Evolutionary conservation across 2,888 invertebrate species (phyloP), one percentile per base, ranked within the genome.

Genomic region (Ametastegia equiseti): DNA sequence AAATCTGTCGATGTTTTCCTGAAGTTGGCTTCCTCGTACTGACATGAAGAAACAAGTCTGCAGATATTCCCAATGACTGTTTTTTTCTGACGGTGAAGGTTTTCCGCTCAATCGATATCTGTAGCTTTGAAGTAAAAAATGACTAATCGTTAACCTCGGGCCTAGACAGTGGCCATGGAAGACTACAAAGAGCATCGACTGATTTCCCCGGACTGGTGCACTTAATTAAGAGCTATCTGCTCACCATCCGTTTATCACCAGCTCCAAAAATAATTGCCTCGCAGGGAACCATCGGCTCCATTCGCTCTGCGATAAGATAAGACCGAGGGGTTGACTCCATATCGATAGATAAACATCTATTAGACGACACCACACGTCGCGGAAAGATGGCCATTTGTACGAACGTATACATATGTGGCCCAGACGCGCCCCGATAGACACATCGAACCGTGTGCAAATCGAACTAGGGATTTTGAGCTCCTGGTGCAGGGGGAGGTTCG

Each of bases 241-340:
- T 57, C 60, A 60, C 63, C 78, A 78, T 78, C 78, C 78, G 78
- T 78, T 78, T 78, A 78, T 78, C 78, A 36, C 60, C n/a, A 60
- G 60, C 42, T 60, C 63, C 39, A 19, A 63, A 78, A 78, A 78
- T 78, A 78, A 78, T 78, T 63, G 78, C 60, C 78, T 78, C 78
- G 45, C 78, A 27, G 60, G 78, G 63, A 42, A 63, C 33, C 78
- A 78, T 60, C 63, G 78, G 30, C 86, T 90, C 89, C 89, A 89
- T 89, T 86, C 88, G 83, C 84, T 80, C 57, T 84, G 80, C 84
- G 87, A 87, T 87, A 86, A 88, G 90, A 90, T 90, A 89, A 89
- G 88, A 88, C 84, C 6, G 27, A 83, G 83, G 81, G 82, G 80
- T 75, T 19, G 75, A 50, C 54, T 75, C 36, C 45, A 36, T 78